A percentile compares a stretch with the other conserved stretches of the same genome.
phyloP scores from a whole-genome alignment of 2,797 vertebrate species.

The Gephyroberyx darwinii region DNA sequence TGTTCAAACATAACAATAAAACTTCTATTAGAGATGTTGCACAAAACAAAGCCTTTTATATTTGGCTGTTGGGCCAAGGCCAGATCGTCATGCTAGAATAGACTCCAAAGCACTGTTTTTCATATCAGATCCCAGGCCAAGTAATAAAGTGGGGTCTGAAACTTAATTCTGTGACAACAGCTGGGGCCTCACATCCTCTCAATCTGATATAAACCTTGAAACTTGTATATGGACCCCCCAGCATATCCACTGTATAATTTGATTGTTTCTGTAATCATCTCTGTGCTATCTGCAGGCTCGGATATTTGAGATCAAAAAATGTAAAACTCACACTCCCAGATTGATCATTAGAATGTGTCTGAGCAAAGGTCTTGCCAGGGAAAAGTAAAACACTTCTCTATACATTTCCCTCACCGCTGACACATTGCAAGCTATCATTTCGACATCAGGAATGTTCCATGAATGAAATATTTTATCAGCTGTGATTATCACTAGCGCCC shows the following conservation, averaged over 20 bases:
- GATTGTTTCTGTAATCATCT: slow-evolving; percentile 39
- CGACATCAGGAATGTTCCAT: slow-evolving; percentile 39
- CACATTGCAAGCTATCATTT: slow-evolving; percentile 40
- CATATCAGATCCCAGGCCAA: slow-evolving; percentile 62
- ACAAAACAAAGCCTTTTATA: slow-evolving; percentile 59
- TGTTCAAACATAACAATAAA: slow-evolving; percentile 60
- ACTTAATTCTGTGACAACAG: slow-evolving; percentile 69
- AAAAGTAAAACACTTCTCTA: slow-evolving; percentile 49
- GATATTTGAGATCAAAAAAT: slow-evolving; percentile 34
- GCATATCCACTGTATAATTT: slow-evolving; percentile 45
- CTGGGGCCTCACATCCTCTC: slow-evolving; percentile 66
- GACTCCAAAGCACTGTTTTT: slow-evolving; percentile 61
- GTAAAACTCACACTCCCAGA: slow-evolving; percentile 2
- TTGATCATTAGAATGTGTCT: slow-evolving; percentile 33
- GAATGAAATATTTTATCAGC: slow-evolving; percentile 45
- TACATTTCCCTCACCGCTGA: slow-evolving; percentile 38
- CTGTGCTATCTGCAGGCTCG: slow-evolving; percentile 25
- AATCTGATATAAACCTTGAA: slow-evolving; percentile 51
- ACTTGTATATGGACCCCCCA: slow-evolving; percentile 16
- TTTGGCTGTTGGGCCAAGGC: slow-evolving; percentile 54
- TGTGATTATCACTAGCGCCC: slow-evolving; percentile 35
- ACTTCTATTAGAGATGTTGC: slow-evolving; percentile 58
- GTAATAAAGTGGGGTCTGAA: slow-evolving; percentile 69
- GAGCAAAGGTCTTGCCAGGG: slow-evolving; percentile 29
- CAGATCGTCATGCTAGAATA: slow-evolving; percentile 61